phyloP scores from a whole-genome alignment of 1,140 invertebrate genomes.

The Popillia japonica region DNA sequence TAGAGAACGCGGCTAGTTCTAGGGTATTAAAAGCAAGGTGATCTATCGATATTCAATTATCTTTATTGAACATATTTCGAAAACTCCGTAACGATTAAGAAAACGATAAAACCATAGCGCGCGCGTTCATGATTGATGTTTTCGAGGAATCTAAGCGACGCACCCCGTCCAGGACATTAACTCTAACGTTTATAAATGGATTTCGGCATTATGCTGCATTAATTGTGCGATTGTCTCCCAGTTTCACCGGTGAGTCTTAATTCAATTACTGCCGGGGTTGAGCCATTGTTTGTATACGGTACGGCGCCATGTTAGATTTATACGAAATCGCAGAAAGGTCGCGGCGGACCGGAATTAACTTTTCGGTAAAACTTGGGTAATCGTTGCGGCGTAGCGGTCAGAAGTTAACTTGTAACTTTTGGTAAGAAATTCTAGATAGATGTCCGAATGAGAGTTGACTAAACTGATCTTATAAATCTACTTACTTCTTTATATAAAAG shows the following conservation, averaged over 20 bases:
- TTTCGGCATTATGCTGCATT: conserved; percentile 14
- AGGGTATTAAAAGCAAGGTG: too few relatives aligned
- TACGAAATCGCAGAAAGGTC: not conserved
- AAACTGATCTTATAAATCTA: too few relatives aligned
- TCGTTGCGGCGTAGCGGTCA: not conserved
- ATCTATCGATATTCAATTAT: too few relatives aligned
- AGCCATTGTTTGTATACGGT: not conserved
- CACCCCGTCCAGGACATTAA: conserved; percentile 4
- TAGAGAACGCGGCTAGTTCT: too few relatives aligned
- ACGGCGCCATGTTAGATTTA: not conserved
- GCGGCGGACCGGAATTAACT: not conserved
- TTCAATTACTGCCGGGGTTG: not conserved
- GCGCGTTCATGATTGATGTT: not conserved
- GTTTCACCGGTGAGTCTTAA: not conserved
- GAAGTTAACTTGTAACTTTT: not conserved
- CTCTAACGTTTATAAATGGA: conserved; percentile 8
- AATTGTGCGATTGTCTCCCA: conserved; percentile 8
- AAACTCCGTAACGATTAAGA: not conserved
- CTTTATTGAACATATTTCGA: too few relatives aligned
- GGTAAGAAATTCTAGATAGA: too few relatives aligned
- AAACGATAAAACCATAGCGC: not conserved
- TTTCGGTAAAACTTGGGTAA: not conserved
- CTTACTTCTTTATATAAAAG: too few relatives aligned
- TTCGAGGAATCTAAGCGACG: conserved; percentile 1
- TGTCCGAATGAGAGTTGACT: too few relatives aligned